Evolutionary conservation across 2,113 vertebrate genomes (phyloP).

Genomic region (Mastomys coucha): DNA sequence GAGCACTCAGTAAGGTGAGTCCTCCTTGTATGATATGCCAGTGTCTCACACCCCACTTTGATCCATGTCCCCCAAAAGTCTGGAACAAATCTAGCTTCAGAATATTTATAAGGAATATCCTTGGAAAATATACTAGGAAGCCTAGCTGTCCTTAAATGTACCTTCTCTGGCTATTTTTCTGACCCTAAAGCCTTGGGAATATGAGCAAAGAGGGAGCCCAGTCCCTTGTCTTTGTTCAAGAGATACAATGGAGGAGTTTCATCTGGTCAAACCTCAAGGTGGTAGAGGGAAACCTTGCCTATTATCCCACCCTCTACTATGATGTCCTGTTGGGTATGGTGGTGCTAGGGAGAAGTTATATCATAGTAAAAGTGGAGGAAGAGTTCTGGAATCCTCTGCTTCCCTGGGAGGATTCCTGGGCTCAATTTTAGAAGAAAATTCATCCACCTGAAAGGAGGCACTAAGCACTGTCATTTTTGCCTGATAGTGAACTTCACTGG

Average conservation of each 20-base stretch:
- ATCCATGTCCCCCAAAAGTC: background rate
- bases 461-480: background rate
- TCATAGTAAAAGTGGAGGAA: fast-evolving
- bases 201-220: background rate
- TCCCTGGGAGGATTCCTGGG: background rate
- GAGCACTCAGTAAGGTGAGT: background rate
- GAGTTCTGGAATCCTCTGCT: background rate
- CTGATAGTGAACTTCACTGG: background rate
- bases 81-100: background rate
- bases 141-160: background rate
- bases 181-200: background rate
- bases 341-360: background rate
- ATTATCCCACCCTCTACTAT: background rate
- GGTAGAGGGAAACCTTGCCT: background rate
- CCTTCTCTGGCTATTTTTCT: background rate
- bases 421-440: background rate
- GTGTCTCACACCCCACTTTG: background rate
- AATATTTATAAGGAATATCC: background rate
- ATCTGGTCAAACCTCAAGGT: background rate
- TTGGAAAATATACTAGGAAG: background rate
- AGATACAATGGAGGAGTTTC: background rate
- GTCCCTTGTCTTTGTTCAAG: background rate
- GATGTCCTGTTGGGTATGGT: fast-evolving
- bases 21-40: background rate
- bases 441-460: background rate